A percentile compares a stretch with the other conserved stretches of the same genome.
Evolutionary conservation across 2,888 invertebrate species (phyloP).

Genomic region (Temnothorax unifasciatus): DNA sequence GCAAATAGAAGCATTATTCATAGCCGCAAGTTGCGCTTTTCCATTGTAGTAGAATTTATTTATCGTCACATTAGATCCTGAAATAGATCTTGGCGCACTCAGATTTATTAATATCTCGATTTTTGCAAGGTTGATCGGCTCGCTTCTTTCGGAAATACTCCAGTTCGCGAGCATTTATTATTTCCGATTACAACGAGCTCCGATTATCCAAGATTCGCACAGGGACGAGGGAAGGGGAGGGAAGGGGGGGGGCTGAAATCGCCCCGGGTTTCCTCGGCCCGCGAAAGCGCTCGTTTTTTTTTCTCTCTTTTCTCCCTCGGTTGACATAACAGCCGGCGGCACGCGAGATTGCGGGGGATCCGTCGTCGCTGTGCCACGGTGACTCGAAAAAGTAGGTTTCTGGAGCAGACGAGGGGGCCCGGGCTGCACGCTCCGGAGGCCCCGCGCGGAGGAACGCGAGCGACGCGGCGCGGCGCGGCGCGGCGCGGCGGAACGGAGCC

Average conservation of each 20-base stretch:
- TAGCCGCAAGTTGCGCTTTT: slow-evolving; percentile 42
- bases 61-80: slow-evolving; percentile 17
- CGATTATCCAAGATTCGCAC: neutral
- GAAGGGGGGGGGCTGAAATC: neutral
- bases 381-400: slow-evolving; percentile 81
- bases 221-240: neutral
- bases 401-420: slow-evolving; percentile 76
- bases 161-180: neutral
- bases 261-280: neutral
- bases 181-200: neutral
- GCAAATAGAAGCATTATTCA: slow-evolving; percentile 46
- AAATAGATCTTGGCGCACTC: slow-evolving; percentile 30
- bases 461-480: slow-evolving; percentile 1
- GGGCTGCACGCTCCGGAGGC: slow-evolving; percentile 51
- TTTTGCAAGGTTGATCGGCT: neutral
- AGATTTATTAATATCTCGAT: slow-evolving; percentile 12
- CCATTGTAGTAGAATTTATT: slow-evolving; percentile 37
- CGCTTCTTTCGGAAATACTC: neutral
- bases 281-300: neutral
- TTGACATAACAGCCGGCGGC: slow-evolving; percentile 63
- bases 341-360: slow-evolving; percentile 68
- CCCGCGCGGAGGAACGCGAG: slow-evolving; percentile 49
- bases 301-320: slow-evolving; percentile 20
- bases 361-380: slow-evolving; percentile 65
- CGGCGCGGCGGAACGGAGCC: slow-evolving; percentile 29